Evolutionary conservation across 2,113 vertebrate species (phyloP).

Genomic region (Dicerorhinus sumatrensis): DNA sequence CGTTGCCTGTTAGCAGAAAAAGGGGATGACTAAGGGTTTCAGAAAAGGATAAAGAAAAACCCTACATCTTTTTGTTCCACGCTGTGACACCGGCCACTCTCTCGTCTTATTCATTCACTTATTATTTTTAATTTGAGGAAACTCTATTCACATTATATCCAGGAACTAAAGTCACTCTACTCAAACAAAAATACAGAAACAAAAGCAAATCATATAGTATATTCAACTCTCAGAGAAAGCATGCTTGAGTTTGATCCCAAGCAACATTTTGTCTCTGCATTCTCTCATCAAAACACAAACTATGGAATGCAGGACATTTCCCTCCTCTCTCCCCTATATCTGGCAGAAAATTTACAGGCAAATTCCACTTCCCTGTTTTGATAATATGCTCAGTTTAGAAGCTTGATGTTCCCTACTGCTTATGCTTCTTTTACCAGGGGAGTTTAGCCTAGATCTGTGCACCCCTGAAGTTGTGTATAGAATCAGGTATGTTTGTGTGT

Average conservation of each 20-base stretch:
- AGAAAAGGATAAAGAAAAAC: not conserved
- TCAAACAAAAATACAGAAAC: not conserved
- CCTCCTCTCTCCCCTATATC: not conserved
- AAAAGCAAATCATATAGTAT: not conserved
- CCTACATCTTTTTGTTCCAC: not conserved
- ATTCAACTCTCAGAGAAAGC: not conserved
- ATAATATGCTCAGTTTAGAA: not conserved
- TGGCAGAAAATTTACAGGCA: constrained; percentile 42
- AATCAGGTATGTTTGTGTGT: not conserved
- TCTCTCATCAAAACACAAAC: constrained; percentile 46
- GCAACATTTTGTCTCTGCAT: constrained; percentile 35
- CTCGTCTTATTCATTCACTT: not conserved
- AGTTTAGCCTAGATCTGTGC: not conserved
- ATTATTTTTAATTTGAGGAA: constrained; percentile 19
- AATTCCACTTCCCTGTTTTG: not conserved
- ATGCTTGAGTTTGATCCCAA: not conserved
- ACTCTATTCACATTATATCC: not conserved
- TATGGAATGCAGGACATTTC: not conserved
- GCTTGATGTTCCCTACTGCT: not conserved
- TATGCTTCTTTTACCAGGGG: not conserved
- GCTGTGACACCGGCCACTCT: not conserved
- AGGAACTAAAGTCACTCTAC: not conserved
- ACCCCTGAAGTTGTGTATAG: not conserved
- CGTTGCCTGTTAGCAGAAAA: constrained; percentile 37
- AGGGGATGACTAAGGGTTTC: constrained; percentile 29